Conservation (phyloP, 2,888 invertebrate species). For the Folsomia manolachei region DNA sequence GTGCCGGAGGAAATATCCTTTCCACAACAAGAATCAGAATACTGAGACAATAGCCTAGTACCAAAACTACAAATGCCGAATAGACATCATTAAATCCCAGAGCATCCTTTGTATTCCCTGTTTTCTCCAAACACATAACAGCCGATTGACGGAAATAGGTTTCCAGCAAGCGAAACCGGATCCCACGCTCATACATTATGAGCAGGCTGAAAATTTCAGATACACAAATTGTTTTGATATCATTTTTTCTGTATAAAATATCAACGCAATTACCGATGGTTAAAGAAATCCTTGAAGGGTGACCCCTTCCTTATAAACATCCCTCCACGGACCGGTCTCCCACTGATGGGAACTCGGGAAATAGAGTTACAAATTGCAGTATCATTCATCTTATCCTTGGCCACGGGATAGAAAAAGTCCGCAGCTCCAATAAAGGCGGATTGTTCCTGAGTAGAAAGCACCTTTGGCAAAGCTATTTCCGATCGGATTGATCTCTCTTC, state of each 20-base stretch:
- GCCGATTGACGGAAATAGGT: slow-evolving; percentile 29
- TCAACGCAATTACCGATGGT: slow-evolving; percentile 32
- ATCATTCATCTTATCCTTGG: slow-evolving; percentile 13
- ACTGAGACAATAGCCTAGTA: slow-evolving; percentile 30
- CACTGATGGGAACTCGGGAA: slow-evolving; percentile 26
- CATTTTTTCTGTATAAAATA: no score
- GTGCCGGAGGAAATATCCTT: slow-evolving; percentile 16
- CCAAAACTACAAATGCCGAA: slow-evolving; percentile 32
- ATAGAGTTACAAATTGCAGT: slow-evolving; percentile 24
- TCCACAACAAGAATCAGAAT: slow-evolving; percentile 25
- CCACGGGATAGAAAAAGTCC: slow-evolving; percentile 36
- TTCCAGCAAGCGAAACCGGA: slow-evolving; percentile 32
- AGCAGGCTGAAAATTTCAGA: slow-evolving; percentile 28
- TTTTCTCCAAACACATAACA: slow-evolving; percentile 30
- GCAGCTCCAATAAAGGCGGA: slow-evolving; percentile 33
- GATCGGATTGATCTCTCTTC: slow-evolving; percentile 16
- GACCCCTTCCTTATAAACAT: slow-evolving; percentile 39
- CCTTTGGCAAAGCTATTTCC: not conserved
- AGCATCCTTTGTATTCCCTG: slow-evolving; percentile 35
- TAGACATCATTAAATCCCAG: slow-evolving; percentile 35
- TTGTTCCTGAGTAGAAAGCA: not conserved
- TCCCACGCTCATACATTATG: slow-evolving; percentile 33
- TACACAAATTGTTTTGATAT: no score
- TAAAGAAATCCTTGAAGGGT: slow-evolving; percentile 36
- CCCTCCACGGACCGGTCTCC: slow-evolving; percentile 29